These are phyloP conservation scores for Plebejus argus DNA, from an alignment of 2,888 invertebrate species.

Conservation along the genomic window DNA sequence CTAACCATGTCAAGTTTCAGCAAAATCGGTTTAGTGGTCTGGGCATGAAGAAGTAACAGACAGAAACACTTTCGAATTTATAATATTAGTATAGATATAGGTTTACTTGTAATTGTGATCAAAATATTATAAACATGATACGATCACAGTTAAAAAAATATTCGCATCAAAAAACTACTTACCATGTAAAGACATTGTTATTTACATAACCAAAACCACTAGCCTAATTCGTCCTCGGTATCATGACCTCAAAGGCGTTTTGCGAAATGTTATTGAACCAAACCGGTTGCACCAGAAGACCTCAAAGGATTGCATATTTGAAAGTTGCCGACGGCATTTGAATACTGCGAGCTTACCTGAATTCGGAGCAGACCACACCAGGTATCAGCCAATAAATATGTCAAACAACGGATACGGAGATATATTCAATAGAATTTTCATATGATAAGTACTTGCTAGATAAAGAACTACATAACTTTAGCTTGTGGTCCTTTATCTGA, in stretches of 20 bases:
- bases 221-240: not conserved
- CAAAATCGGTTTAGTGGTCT: too few species aligned
- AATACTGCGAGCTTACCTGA: conserved; percentile 15
- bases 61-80: too few species aligned
- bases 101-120: too few species aligned
- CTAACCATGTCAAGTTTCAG: too few species aligned
- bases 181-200: not conserved
- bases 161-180: not conserved
- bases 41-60: too few species aligned
- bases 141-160: too few species aligned
- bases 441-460: not conserved
- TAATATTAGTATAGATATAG: too few species aligned
- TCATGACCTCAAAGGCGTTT: conserved; percentile 13
- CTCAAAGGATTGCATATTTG: conserved; percentile 21
- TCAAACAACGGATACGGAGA: not conserved
- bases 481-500: too few species aligned
- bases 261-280: conserved; percentile 9
- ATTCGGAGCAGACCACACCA: conserved; percentile 6
- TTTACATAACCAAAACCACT: not conserved
- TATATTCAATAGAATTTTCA: not conserved
- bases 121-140: too few species aligned
- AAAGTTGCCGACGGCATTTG: conserved; percentile 19
- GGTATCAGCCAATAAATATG: conserved; percentile 9
- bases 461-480: too few species aligned
- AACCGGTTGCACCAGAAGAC: not conserved